Evolutionary conservation across 2,797 vertebrate genomes (phyloP), one percentile per base, ranked within the genome.

Genomic region (Coilia nasus): DNA sequence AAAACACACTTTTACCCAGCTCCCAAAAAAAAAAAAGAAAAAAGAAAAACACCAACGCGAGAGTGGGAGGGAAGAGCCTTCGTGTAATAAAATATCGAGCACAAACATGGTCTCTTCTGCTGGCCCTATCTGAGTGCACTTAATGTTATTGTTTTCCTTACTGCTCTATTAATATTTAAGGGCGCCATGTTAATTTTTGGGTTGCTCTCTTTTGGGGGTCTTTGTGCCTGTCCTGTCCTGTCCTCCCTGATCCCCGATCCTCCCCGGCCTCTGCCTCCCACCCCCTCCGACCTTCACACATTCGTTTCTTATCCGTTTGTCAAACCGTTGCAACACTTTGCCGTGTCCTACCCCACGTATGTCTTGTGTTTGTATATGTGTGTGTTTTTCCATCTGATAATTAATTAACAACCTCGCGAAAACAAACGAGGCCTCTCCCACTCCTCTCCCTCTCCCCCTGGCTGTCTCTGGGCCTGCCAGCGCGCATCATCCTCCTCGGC

Each of bases 401-500:
- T 71, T 31, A 71, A 71, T 71, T 71, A 19, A 59, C 57, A 59
- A 59, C 57, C 57, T 59, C 10, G 64, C 64, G 31, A 71, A 71
- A 71, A 31, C 25, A 28, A 28, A 71, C 64, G 5, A 25, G 23
- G 9, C 23, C 62, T 67, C 62, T 23, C 11, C 28, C 25, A 31
- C 64, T 71, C 11, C 9, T 25, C 28, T 28, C 3, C 23, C 64
- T 71, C 11, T 31, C 64, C 23, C 28, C 3, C 60, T 25, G 6
- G 25, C 60, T 64, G 59, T 67, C 83, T 82, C 41, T 21, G 14
- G 82, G 28, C 82, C 84, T 82, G 81, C 60, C 78, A 54, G 54
- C 25, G 64, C 50, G 78, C 86, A 88, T 88, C 85, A 83, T 90
- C 85, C 60, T 87, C 87, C 92, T 90, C 81, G 83, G 87, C 82